Conservation (phyloP, 2,888 invertebrate genomes). For the Unio pictorum region DNA sequence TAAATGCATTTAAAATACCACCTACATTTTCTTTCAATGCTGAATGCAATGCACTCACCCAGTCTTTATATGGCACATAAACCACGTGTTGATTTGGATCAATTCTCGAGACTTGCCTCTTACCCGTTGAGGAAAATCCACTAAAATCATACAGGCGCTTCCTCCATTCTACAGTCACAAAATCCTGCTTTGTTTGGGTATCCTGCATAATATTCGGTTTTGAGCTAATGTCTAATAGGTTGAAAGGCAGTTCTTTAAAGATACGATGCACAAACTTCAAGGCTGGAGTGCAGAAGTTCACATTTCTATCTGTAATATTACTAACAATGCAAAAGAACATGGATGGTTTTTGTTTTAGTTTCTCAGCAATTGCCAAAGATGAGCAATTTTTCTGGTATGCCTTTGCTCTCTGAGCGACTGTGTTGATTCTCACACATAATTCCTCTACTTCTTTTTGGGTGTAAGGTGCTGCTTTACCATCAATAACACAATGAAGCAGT, state of each 20-base stretch:
- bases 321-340: slow-evolving; percentile 19
- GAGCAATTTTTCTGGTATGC: slow-evolving; percentile 23
- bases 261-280: slow-evolving; percentile 12
- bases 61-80: neutral
- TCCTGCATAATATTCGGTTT: slow-evolving; percentile 13
- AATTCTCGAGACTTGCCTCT: slow-evolving; percentile 6
- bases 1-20: too few relatives aligned
- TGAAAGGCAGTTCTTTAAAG: slow-evolving; percentile 24
- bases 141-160: slow-evolving; percentile 5
- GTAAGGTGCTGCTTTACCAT: slow-evolving; percentile 13
- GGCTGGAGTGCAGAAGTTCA: slow-evolving; percentile 22
- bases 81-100: neutral
- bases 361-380: slow-evolving; percentile 16
- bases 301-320: slow-evolving; percentile 16
- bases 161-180: slow-evolving; percentile 6
- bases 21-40: neutral
- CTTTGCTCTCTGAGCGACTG: slow-evolving; percentile 20
- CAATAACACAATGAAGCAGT: slow-evolving; percentile 26
- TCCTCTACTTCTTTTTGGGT: slow-evolving; percentile 15
- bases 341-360: slow-evolving; percentile 19
- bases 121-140: neutral
- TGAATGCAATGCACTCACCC: neutral
- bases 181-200: neutral
- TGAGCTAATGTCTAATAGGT: slow-evolving; percentile 14
- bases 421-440: slow-evolving; percentile 24